A percentile compares a stretch with the other conserved stretches of the same genome.
Evolutionary conservation across 1,140 invertebrate species (phyloP).

Genomic region (Caenorhabditis briggsae): DNA sequence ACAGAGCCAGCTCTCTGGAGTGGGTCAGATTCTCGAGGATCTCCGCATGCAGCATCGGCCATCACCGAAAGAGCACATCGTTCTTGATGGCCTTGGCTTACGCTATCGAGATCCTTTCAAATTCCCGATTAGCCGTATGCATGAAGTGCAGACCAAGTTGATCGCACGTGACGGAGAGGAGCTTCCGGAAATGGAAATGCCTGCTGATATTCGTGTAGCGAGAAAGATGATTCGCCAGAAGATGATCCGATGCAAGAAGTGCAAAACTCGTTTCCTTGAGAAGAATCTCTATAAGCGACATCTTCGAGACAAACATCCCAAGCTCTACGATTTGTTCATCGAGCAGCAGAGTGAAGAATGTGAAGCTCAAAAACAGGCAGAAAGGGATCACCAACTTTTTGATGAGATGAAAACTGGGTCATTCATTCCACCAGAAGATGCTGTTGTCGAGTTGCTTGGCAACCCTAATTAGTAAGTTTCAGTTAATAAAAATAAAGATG

Average conservation of each 20-base stretch:
- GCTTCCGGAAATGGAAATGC: neutral
- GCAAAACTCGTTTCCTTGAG: slow-evolving; percentile 76
- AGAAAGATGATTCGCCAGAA: slow-evolving; percentile 29
- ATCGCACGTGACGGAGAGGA: neutral
- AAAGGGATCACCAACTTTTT: slow-evolving; percentile 75
- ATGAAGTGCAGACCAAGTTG: neutral
- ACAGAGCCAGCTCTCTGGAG: too few relatives aligned
- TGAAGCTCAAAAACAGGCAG: slow-evolving; percentile 41
- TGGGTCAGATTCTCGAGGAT: neutral
- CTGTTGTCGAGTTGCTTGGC: slow-evolving; percentile 39
- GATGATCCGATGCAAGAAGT: slow-evolving; percentile 54
- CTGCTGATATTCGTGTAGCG: neutral
- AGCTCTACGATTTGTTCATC: slow-evolving; percentile 74
- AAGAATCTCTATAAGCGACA: slow-evolving; percentile 77
- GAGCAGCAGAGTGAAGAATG: slow-evolving; percentile 71
- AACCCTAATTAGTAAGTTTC: slow-evolving; percentile 21
- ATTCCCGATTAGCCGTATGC: neutral
- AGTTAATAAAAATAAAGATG: neutral
- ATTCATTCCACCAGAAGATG: slow-evolving; percentile 76
- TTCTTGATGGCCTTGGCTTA: neutral
- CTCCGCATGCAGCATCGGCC: neutral
- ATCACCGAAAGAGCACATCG: neutral
- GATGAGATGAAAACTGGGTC: slow-evolving; percentile 75
- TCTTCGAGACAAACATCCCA: slow-evolving; percentile 75
- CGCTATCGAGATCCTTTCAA: neutral